Base-by-base conservation (phyloP, 2,797 vertebrate genomes). In the Falco concolor region DNA sequence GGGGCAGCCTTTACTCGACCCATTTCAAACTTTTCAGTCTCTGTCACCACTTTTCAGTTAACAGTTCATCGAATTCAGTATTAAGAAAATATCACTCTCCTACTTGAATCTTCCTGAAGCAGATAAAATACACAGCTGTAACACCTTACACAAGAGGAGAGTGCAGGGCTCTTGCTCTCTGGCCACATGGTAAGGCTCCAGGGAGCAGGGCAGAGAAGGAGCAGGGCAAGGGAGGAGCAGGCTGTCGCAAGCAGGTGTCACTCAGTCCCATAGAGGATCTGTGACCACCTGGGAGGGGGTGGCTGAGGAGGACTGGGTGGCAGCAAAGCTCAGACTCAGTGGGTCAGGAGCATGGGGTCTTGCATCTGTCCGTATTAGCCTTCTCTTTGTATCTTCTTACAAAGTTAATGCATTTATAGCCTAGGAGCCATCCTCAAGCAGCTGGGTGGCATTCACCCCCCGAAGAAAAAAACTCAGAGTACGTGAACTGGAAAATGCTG, bases 131-230 rank as follows among this genome's bases (percentile, higher is more conserved):
- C 12, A 22, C 27, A 83, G 36, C 54, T 79, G 9, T n/a, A 72
- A 36, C 13, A 64, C 11, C 32, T 72, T 30, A 23, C 18, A 13
- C 13, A 60, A 82, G 30, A 61, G 30, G 23, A 76, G 17, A 75
- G 5, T 5, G 3, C 28, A 36, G 49, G 16, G 30, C 25, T 70
- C 44, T n/a, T 67, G 32, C 13, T 72, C 40, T 67, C 42, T 0
- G 0, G 44, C 13, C 2, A 1, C 1, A 5, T 14, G 40, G 32
- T 13, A 42, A 64, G 36, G 8, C 24, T 69, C 24, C 63, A 76
- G 30, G 22, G 22, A 24, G 14, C 32, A 45, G 15, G 20, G 18
- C 52, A 83, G 50, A 42, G 27, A 84, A 72, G 52, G 42, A 63
- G 6, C 27, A 42, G 54, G 76, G 13, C 34, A 60, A 16, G 45